Evolutionary conservation across 2,888 invertebrate genomes (phyloP).

Genomic region (Zeuzera pyrina): DNA sequence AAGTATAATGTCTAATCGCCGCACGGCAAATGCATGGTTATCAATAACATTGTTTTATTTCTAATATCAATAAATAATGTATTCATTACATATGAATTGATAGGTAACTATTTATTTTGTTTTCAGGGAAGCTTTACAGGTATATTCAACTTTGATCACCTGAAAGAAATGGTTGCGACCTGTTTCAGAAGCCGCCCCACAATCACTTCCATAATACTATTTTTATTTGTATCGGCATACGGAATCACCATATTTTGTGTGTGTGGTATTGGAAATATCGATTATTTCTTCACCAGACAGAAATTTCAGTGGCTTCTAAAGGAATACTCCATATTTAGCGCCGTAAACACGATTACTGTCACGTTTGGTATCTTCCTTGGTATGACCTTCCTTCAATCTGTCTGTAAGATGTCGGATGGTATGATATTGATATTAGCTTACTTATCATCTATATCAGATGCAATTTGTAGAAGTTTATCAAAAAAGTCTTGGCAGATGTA

Average conservation of each 20-base stretch:
- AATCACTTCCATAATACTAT: conserved; percentile 3
- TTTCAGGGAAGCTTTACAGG: conserved; percentile 11
- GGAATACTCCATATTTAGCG: conserved; percentile 12
- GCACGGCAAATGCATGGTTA: no score
- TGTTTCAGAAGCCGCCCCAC: conserved; percentile 8
- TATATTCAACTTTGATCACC: conserved; percentile 5
- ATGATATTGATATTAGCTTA: conserved; percentile 10
- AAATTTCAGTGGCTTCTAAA: conserved; percentile 15
- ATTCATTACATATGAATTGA: no score
- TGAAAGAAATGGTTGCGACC: conserved; percentile 8
- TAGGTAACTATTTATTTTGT: no score
- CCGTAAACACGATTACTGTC: conserved; percentile 11
- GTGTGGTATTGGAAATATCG: conserved; percentile 7
- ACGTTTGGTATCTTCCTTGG: conserved; percentile 12
- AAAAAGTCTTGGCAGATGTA: conserved; percentile 15
- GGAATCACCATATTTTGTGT: conserved; percentile 8
- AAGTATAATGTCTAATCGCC: no score
- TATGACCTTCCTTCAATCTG: conserved; percentile 11
- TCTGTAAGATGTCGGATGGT: conserved; percentile 12
- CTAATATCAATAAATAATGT: no score
- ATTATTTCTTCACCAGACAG: conserved; percentile 13
- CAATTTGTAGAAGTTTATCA: conserved; percentile 8
- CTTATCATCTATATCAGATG: conserved; percentile 10
- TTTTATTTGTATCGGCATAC: conserved; percentile 6
- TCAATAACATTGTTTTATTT: no score